phyloP scores from a whole-genome alignment of 2,113 vertebrate genomes.

The Pterocles gutturalis region DNA sequence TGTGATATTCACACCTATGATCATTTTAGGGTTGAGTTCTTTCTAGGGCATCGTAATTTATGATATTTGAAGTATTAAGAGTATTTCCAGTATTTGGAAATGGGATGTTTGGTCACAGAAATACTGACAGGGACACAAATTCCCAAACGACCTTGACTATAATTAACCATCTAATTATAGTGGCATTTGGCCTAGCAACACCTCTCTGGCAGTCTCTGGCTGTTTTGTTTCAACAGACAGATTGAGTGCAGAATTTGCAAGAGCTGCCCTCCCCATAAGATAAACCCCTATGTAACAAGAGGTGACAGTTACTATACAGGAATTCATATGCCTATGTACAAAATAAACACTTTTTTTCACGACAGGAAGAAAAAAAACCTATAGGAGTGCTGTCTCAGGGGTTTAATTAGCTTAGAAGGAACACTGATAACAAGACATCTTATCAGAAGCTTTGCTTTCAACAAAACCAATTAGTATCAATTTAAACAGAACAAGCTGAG shows the following conservation, averaged over 20 bases:
- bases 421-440: conserved; percentile 12
- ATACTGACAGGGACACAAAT: not conserved
- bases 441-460: conserved; percentile 46
- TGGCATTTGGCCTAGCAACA: not conserved
- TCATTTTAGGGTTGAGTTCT: not conserved
- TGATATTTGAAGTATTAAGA: not conserved
- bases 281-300: not conserved
- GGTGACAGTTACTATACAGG: not conserved
- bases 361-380: not conserved
- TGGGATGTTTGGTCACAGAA: not conserved
- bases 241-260: not conserved
- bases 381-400: not conserved
- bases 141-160: not conserved
- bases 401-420: conserved; percentile 12
- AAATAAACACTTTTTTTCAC: not conserved
- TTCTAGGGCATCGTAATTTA: not conserved
- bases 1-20: not conserved
- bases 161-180: conserved; percentile 43
- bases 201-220: not conserved
- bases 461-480: conserved; percentile 43
- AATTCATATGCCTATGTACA: not conserved
- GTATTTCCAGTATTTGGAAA: not conserved
- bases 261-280: not conserved
- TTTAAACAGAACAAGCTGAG: conserved; percentile 38
- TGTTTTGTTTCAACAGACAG: conserved; percentile 7